Evolutionary conservation across 2,113 vertebrate species (phyloP).

Genomic region (Cyphomyrus plagiostoma): DNA sequence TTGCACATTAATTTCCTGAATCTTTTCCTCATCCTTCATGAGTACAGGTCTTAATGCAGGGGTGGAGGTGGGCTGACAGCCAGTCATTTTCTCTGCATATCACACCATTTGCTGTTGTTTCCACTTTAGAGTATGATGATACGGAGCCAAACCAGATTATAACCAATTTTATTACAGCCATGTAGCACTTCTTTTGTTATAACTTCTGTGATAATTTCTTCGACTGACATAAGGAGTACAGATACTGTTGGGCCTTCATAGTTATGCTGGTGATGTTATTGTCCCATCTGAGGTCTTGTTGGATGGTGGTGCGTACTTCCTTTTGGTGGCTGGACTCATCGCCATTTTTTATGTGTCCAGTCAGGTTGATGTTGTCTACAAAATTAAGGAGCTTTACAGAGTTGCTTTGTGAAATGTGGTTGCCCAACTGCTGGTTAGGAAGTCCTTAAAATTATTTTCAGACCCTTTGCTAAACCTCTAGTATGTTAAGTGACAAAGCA

Average conservation of each 20-base stretch:
- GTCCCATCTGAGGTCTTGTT: not conserved
- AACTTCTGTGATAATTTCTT: not conserved
- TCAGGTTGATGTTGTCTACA: not conserved
- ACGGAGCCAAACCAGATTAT: not conserved
- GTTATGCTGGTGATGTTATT: not conserved
- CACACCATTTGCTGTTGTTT: not conserved
- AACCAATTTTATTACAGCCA: not conserved
- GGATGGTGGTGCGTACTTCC: not conserved
- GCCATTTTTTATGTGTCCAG: not conserved
- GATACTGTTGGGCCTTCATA: not conserved
- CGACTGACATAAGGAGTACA: not conserved
- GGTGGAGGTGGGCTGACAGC: not conserved
- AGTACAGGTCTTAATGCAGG: not conserved
- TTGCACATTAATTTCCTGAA: not conserved
- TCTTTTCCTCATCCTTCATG: not conserved
- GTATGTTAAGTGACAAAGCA: not conserved
- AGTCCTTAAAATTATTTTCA: not conserved
- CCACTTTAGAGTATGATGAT: not conserved
- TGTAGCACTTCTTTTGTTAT: not conserved
- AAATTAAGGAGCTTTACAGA: not conserved
- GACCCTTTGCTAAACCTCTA: not conserved
- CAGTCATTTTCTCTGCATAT: not conserved
- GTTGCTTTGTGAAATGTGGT: not conserved
- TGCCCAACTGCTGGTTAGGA: not conserved
- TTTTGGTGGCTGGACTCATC: not conserved